Evolutionary conservation across 1,140 invertebrate genomes (phyloP).

Genomic region (Spodoptera litura): DNA sequence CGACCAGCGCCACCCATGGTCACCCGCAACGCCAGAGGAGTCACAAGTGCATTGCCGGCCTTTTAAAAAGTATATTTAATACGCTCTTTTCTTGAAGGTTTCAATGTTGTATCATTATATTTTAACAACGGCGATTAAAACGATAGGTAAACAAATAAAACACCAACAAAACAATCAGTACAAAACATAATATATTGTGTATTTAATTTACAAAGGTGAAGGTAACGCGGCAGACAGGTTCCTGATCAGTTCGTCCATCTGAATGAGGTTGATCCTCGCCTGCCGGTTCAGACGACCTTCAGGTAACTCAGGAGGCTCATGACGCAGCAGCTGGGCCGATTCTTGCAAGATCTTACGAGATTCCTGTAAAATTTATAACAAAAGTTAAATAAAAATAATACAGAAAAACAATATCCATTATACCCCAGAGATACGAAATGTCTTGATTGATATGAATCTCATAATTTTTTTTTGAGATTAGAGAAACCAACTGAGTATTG

Average conservation of each 20-base stretch:
- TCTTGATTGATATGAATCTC: no score
- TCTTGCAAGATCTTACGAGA: constrained; percentile 81
- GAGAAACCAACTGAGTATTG: no score
- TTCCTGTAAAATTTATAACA: constrained; percentile 69
- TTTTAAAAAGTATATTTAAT: no score
- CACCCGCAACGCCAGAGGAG: no score
- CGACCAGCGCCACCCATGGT: no score
- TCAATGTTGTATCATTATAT: no score
- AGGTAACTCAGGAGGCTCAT: constrained; percentile 85
- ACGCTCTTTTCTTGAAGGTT: no score
- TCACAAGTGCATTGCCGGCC: no score
- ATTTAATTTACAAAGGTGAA: constrained; percentile 63
- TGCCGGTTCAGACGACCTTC: constrained; percentile 85
- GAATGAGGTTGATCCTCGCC: constrained; percentile 80
- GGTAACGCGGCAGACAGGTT: constrained; percentile 73
- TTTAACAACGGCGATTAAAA: background rate
- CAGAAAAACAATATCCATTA: no score
- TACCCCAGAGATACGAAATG: no score
- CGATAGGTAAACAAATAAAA: background rate
- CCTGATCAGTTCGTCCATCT: constrained; percentile 77
- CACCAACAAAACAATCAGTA: constrained; percentile 2
- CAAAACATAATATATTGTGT: background rate
- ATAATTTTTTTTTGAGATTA: no score
- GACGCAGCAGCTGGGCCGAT: constrained; percentile 76
- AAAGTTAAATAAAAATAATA: no score